Base-by-base conservation (phyloP, 2,888 invertebrate species). In the Tetheella fluctuosa region DNA sequence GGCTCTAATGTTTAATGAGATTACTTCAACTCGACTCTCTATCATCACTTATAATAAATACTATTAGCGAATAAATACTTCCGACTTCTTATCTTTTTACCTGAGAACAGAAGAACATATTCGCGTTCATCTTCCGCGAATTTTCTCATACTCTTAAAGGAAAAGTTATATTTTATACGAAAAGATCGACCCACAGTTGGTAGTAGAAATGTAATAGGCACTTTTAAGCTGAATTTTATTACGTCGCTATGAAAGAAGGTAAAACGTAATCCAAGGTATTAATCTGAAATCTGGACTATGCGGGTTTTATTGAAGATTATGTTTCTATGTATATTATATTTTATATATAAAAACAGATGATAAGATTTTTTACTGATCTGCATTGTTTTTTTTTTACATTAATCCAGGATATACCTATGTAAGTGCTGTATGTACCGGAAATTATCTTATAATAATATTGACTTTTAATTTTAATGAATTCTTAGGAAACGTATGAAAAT, bases 161-260 rank as follows among this genome's bases (percentile, higher is more conserved):
- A 74, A 80, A 55, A 54, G 54, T n/a, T 53, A 74, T 80, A 72
- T 71, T 77, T 79, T 77, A 74, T 74, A 70, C 62, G 68, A 79
- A 80, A 78, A 74, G 74, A 68, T 67, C 74, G 77, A 77, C 73
- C 73, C 71, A 59, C 70, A 70, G 68, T 71, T 69, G 73, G 73
- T 77, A 71, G 62, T 61, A 52, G 58, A 55, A 68, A 70, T 66
- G 79, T 73, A 80, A 80, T 81, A 74, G 80, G 82, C 83, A 83
- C 86, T 87, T 85, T 88, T 93, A 93, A 93, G 92, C 92, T 91
- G 92, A 91, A 90, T 92, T 93, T 93, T 92, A 93, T 93, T 92
- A 91, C 91, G 82, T 86, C 82, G 83, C 81, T 77, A 76, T 89
- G 88, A 92, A 91, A 88, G 90, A 90, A 87, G 89, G 90, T 90